These are phyloP conservation scores for Pangasius djambal DNA, from an alignment of 2,797 vertebrate species.

Conservation along the genomic window DNA sequence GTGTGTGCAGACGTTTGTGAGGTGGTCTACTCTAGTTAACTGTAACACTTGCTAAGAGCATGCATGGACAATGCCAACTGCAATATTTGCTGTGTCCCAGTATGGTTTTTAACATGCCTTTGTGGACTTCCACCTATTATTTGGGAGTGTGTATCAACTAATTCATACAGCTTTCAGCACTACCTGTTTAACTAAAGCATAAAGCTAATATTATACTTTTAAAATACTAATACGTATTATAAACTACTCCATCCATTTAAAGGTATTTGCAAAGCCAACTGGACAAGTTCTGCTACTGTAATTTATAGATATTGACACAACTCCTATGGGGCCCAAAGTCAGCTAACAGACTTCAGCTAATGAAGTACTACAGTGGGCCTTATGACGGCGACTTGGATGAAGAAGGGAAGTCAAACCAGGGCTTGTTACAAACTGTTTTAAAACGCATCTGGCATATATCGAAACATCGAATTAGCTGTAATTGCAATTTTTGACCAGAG, in stretches of 20 bases:
- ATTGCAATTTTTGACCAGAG: slow-evolving; percentile 51
- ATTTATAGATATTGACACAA: not conserved
- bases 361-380: not conserved
- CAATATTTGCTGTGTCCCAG: slow-evolving; percentile 9
- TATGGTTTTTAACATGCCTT: slow-evolving; percentile 23
- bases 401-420: slow-evolving; percentile 20
- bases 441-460: not conserved
- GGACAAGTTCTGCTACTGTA: too few relatives aligned
- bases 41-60: slow-evolving; percentile 28
- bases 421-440: not conserved
- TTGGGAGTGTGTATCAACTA: not conserved
- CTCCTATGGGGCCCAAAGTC: not conserved
- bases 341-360: not conserved
- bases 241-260: not conserved
- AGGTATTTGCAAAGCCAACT: not conserved
- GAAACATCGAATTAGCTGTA: slow-evolving; percentile 49
- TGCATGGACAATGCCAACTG: slow-evolving; percentile 16
- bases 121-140: not conserved
- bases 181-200: not conserved
- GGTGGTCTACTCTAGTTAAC: slow-evolving; percentile 27
- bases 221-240: not conserved
- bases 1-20: slow-evolving; percentile 23
- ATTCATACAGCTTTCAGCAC: too few relatives aligned
- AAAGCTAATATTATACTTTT: not conserved
- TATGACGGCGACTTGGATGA: not conserved